Base-by-base conservation (phyloP, 2,797 vertebrate species). In the Arrhamphus sclerolepis region DNA sequence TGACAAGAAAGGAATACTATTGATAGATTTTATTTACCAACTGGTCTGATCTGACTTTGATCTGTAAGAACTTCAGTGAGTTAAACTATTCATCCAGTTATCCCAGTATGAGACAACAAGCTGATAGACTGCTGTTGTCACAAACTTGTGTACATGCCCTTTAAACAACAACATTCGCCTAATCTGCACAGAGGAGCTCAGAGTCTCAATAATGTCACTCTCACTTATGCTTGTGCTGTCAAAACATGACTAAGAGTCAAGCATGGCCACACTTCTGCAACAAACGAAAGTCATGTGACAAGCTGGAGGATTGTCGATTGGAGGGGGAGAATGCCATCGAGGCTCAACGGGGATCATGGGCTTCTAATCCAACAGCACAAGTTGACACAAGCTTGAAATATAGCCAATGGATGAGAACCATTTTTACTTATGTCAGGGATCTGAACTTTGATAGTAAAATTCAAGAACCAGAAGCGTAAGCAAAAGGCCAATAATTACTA, bases 341-440 rank as follows among this genome's bases (percentile, higher is more conserved):
- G 78, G 82, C 70, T 90, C 88, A 87, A 76, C 75, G 2, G 43
- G 84, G 83, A 87, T 91, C 83, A 85, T 58, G 58, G 56, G 55
- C 62, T 71, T 73, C 67, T 87, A 87, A 92, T 89, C 87, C 88
- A 62, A 57, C 61, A 75, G 89, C 73, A 67, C 46, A 54, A 73
- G 72, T 68, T 77, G 83, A 83, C 85, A 78, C 62, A 43, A 56
- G 71, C 70, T 82, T 62, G 73, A 62, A 71, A 69, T 76, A 79
- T 77, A 77, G 74, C 72, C 34, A 42, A 59, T 7, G 61, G 82
- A 66, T 72, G 60, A 64, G 55, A 22, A 46, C 26, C 62, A 21
- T 4, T 34, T 2, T 38, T 16, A 26, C 16, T 18, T 26, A 44
- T 42, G 43, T 42, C 49, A 20, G 21, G 8, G 56, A 42, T 47